Base-by-base conservation (phyloP, 2,797 vertebrate genomes). In the Gobio occitaniae region DNA sequence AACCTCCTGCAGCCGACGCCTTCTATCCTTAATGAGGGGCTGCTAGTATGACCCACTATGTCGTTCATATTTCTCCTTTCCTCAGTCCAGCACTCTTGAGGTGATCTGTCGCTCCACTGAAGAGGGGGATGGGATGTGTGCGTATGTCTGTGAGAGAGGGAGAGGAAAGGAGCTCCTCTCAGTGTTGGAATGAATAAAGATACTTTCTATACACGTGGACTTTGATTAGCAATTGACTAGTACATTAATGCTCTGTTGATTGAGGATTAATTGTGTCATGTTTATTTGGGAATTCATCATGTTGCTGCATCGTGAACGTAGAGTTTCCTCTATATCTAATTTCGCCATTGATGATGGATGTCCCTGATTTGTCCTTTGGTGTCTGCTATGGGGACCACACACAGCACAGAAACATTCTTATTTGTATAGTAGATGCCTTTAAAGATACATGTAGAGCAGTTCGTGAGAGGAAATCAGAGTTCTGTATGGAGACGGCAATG, bases 1-100 rank as follows among this genome's bases (percentile, higher is more conserved):
- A 92, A 93, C 90, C 91, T 90, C 90, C 82, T 87, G 82, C 86
- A 90, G 84, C 87, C 79, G 80, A 74, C 81, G 76, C 71, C 84
- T 89, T 84, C 82, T 84, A 48, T 82, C 86, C 80, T 68, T 91
- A 91, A 91, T 91, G 89, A 91, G 89, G 82, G 83, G 69, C 89
- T 89, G 88, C 86, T 79, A 88, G 79, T 86, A 85, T 86, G 80
- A 90, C 86, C 88, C 87, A 88, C 69, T 77, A 80, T 81, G 86
- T 86, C 83, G 80, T 89, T 86, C 88, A 88, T 91, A 88, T 91
- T 90, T 81, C 86, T 90, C 68, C 41, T 77, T 88, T 89, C 82
- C 87, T 88, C 85, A 78, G 86, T 82, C 78, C 84, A 86, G 80
- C 72, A 90, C 78, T 88, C 87, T 65, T 56, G 68, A 88, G 89